Conservation (phyloP, 2,888 invertebrate genomes). For the Creontiades dilutus region DNA sequence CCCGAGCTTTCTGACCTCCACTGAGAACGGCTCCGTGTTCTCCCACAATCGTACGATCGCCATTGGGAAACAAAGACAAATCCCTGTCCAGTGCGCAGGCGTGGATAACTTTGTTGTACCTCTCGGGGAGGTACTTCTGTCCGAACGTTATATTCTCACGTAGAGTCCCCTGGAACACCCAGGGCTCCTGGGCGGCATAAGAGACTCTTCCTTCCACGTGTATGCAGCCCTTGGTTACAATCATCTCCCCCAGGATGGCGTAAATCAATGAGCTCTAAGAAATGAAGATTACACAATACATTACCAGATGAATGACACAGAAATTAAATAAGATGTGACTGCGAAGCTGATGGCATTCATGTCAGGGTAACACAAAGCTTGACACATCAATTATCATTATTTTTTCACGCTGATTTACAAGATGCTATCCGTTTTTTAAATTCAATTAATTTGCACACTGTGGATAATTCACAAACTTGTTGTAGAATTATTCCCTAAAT, state of each 20-base stretch:
- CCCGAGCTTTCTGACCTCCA: constrained; percentile 90
- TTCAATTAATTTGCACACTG: too few species aligned
- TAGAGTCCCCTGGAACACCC: constrained; percentile 90
- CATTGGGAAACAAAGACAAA: constrained; percentile 86
- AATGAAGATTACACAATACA: constrained; percentile 15
- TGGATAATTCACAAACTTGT: too few species aligned
- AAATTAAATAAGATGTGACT: too few species aligned
- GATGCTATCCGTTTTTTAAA: too few species aligned
- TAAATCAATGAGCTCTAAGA: constrained; percentile 84
- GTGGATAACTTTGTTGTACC: constrained; percentile 84
- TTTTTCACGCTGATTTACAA: too few species aligned
- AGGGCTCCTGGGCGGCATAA: constrained; percentile 93
- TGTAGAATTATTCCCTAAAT: too few species aligned
- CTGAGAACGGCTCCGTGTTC: constrained; percentile 90
- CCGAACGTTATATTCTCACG: constrained; percentile 96
- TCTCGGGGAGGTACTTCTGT: constrained; percentile 84
- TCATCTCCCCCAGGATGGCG: constrained; percentile 88
- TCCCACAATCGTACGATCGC: constrained; percentile 88
- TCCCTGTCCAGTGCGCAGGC: constrained; percentile 85
- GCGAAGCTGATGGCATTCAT: too few species aligned
- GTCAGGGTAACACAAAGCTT: too few species aligned
- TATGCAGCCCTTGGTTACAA: constrained; percentile 83
- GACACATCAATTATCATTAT: too few species aligned
- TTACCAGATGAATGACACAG: too few species aligned
- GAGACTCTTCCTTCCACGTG: constrained; percentile 85